Evolutionary conservation across 2,797 vertebrate species (phyloP), one percentile per base, ranked within the genome.

Genomic region (Chaetodon trifasciatus): DNA sequence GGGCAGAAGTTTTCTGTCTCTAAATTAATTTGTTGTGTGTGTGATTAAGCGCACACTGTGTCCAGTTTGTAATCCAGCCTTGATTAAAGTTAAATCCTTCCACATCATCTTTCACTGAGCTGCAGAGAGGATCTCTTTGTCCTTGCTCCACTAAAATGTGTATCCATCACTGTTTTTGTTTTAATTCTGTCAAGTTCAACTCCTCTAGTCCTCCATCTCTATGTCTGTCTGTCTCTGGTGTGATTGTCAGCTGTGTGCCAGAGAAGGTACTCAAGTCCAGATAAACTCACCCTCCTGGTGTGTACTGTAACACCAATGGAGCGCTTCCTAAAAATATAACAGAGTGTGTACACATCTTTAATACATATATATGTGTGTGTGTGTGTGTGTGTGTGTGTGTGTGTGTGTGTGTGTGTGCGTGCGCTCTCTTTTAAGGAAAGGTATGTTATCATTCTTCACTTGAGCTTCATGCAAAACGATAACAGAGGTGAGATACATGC

Each of bases 401-500:
- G 77, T 71, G 65, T 69, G 56, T 78, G 73, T 49, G 69, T 68
- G 72, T 67, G 60, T 64, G 76, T 55, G 77, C 68, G 65, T 69
- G 28, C 6, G 6, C 42, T 9, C 42, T 83, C 83, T 81, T 90
- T 86, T 87, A 85, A 86, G 87, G 87, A 69, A 90, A 88, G 84
- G 87, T 86, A 92, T 93, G 85, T 85, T 78, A 89, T 87, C 79
- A 2, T 39, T 76, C 53, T 60, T 76, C 82, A 66, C 17, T 17
- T 70, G 74, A 77, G 46, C 67, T 57, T 73, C 76, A 78, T 81
- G 81, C 66, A 66, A 21, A 53, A 58, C 21, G 89, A 94, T 93
- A 91, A 68, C 75, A 55, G 87, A 88, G 88, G 90, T 91, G 92
- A 90, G 82, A 87, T 60, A 28, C 57, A 75, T 46, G 32, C 75